Evolutionary conservation across 1,140 invertebrate species (phyloP), one percentile per base, ranked within the genome.

Genomic region (Centruroides sculpturatus): DNA sequence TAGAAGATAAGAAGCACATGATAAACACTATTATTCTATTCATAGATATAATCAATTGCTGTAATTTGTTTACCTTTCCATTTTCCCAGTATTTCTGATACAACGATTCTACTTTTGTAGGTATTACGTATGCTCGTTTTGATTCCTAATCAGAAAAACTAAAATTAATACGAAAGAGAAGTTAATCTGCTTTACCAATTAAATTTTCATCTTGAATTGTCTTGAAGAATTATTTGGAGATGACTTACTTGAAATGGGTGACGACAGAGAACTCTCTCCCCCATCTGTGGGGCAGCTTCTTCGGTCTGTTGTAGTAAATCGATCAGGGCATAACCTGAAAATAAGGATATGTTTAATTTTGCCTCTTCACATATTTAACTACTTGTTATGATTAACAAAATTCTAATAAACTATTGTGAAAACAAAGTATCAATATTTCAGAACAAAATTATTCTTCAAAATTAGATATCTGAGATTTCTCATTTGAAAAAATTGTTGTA

Each of bases 61-160:
- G 2, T n/a, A 2, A 53, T 6, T 53, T 53, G 8, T 3, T 61
- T 51, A 79, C 75, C 69, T 77, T 79, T 41, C 92, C 92, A 71
- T 91, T 79, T 64, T 85, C 80, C 91, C 92, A 97, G 71, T 85
- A 96, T n/a, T 85, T 69, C 80, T 85, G 64, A 64, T 88, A 83
- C 51, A 96, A 74, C 64, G 79, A 73, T 72, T 92, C 85, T 7
- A 95, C 87, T 71, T 79, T 81, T 34, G 85, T 81, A 1, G 94
- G 93, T 69, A 83, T 90, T 13, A 96, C 92, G 77, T 93, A 94
- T 12, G 91, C 92, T 68, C 93, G 78, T 74, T 96, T 96, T 0
- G 90, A 91, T 74, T 95, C 92, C 74, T 75, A 58, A 10, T 35
- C 69, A 67, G 11, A 59, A 48, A 64, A 56, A 66, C 49, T 65